Evolutionary conservation across 2,888 invertebrate species (phyloP), one percentile per base, ranked within the genome.

Genomic region (Cephonodes hylas): DNA sequence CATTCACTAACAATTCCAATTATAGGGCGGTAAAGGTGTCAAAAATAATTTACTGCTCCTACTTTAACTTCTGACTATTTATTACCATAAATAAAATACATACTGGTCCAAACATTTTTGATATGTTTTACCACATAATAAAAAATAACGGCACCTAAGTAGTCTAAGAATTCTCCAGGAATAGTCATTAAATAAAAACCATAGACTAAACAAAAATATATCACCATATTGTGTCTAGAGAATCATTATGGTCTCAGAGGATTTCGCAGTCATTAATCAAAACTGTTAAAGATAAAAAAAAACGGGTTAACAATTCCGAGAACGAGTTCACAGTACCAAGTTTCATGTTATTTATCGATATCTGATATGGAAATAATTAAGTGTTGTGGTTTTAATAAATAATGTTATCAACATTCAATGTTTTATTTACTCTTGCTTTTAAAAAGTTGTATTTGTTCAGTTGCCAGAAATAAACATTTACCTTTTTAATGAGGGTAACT

Each of bases 201-300:
- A 27, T 18, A 53, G 53, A 53, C 31, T 53, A 53, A 53, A 53
- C 53, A 53, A 31, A 4, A n/a, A n/a, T n/a, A 27, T 53, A 18
- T 18, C 27, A 18, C 31, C 31, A 53, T 27, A 31, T 53, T 53
- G 48, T 13, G 22, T 31, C 27, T 31, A 63, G 25, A 75, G 75
- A 77, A 67, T 77, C 75, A 76, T 67, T 64, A 38, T 53, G 61
- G 63, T 58, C 61, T 67, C 56, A 59, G 56, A 42, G 63, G 64
- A 66, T 60, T 68, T 64, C 62, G 64, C 63, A 62, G 61, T 64
- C 62, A 53, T 53, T 42, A 66, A 53, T 53, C 53, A 31, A 53
- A 31, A 53, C 27, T 53, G 18, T 53, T 53, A 31, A 53, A 10
- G 20, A 44, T 10, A 44, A 44, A 44, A 44, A 44, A 45, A 20